These are phyloP conservation scores for Paracanthobrama guichenoti DNA, from an alignment of 2,113 vertebrate species.

Conservation along the genomic window DNA sequence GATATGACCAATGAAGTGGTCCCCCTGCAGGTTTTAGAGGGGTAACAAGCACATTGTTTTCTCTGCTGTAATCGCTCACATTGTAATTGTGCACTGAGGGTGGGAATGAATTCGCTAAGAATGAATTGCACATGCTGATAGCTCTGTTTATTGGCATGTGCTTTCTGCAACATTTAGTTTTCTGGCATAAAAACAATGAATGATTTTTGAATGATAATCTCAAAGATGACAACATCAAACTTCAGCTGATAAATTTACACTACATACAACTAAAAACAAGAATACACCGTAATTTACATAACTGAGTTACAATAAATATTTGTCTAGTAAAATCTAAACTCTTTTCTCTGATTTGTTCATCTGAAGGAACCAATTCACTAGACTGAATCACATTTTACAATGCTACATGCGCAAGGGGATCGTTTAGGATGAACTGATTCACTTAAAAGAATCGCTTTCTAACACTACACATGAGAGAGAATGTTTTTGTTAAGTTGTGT, in stretches of 20 bases:
- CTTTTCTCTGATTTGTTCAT: not conserved
- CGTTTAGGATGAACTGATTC: not conserved
- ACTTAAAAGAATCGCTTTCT: not conserved
- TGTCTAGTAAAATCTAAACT: not conserved
- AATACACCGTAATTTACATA: too few relatives aligned
- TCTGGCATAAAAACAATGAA: too few relatives aligned
- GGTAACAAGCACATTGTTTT: not conserved
- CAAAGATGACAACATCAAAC: too few relatives aligned
- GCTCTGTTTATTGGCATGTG: not conserved
- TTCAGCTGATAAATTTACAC: too few relatives aligned
- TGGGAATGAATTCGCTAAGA: slow-evolving; percentile 6
- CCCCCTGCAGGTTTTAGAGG: slow-evolving; percentile 10
- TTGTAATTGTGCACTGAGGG: not conserved
- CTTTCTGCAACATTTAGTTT: not conserved
- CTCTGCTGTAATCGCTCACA: not conserved
- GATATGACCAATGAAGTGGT: not conserved
- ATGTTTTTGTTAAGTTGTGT: not conserved
- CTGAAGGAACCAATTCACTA: too few relatives aligned
- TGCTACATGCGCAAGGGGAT: too few relatives aligned
- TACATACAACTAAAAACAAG: too few relatives aligned
- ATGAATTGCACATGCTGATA: not conserved
- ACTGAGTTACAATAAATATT: not conserved
- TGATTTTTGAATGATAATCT: too few relatives aligned
- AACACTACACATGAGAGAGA: not conserved
- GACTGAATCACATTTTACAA: too few relatives aligned